phyloP scores from a whole-genome alignment of 2,797 vertebrate species.

The Protonibea diacanthus region DNA sequence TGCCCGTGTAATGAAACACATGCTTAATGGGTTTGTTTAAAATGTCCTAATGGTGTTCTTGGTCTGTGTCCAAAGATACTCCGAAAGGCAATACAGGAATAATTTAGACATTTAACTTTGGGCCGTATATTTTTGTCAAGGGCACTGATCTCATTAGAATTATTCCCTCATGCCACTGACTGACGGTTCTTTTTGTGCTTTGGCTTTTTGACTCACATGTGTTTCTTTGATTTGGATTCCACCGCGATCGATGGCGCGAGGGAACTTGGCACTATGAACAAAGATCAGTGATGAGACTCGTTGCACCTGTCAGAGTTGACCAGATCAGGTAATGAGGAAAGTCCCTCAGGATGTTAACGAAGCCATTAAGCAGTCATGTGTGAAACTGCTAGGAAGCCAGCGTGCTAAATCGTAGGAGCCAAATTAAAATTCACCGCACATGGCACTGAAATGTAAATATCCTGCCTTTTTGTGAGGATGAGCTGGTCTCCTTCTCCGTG shows the following conservation, averaged over 20 bases:
- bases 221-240: conserved; percentile 74
- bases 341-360: conserved; percentile 78
- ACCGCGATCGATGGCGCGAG: conserved; percentile 44
- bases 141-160: conserved; percentile 80
- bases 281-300: conserved; percentile 74
- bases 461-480: conserved; percentile 74
- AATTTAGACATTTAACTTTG: conserved; percentile 79
- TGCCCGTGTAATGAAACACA: conserved; percentile 72
- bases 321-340: conserved; percentile 79
- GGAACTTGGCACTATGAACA: conserved; percentile 65
- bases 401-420: conserved; percentile 67
- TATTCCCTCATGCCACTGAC: conserved; percentile 59
- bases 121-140: conserved; percentile 78
- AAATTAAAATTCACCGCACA: conserved; percentile 79
- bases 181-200: conserved; percentile 53
- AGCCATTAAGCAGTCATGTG: conserved; percentile 77
- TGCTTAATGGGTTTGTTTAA: conserved; percentile 82
- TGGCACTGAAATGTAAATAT: conserved; percentile 82
- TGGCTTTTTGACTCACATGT: conserved; percentile 68
- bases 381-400: conserved; percentile 70
- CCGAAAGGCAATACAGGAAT: conserved; percentile 72
- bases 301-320: conserved; percentile 81
- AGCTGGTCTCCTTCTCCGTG: conserved; percentile 70
- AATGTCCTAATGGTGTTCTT: conserved; percentile 85
- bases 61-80: conserved; percentile 82